These are phyloP conservation scores for Schrankia costaestrigalis DNA, from an alignment of 2,888 invertebrate species.

Conservation along the genomic window DNA sequence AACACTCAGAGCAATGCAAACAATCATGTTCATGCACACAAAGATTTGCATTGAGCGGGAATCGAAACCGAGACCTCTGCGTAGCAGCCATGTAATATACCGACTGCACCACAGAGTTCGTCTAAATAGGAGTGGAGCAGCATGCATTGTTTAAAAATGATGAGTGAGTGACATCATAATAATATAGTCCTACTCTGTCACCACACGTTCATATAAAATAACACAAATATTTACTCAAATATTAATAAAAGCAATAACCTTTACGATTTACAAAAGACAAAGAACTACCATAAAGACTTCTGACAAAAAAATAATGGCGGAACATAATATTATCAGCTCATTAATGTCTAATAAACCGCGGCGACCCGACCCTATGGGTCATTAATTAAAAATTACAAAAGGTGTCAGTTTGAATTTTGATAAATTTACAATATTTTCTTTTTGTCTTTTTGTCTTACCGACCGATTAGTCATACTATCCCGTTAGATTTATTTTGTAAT, in stretches of 20 bases:
- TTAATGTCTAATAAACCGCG: slow-evolving; percentile 62
- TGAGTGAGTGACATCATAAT: no score
- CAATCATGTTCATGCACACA: no score
- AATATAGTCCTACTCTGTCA: no score
- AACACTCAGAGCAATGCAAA: no score
- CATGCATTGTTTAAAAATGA: no score
- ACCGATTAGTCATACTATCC: slow-evolving; percentile 50
- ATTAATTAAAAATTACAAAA: slow-evolving; percentile 63
- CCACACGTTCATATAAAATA: no score
- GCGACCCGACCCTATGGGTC: slow-evolving; percentile 50
- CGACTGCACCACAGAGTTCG: no score
- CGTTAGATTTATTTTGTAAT: slow-evolving; percentile 48
- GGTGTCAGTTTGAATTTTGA: slow-evolving; percentile 61
- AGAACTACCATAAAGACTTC: slow-evolving; percentile 26
- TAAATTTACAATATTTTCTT: slow-evolving; percentile 56
- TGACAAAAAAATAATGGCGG: slow-evolving; percentile 43
- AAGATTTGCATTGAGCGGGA: no score
- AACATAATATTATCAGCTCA: slow-evolving; percentile 66
- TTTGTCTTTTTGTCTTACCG: slow-evolving; percentile 54
- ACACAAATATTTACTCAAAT: no score
- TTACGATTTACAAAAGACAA: slow-evolving; percentile 13
- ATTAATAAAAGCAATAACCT: neutral
- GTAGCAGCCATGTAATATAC: no score
- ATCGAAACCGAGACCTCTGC: no score
- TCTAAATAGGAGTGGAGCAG: no score